Conservation (phyloP, 2,113 vertebrate species). For the Ctenodactylus gundi region DNA sequence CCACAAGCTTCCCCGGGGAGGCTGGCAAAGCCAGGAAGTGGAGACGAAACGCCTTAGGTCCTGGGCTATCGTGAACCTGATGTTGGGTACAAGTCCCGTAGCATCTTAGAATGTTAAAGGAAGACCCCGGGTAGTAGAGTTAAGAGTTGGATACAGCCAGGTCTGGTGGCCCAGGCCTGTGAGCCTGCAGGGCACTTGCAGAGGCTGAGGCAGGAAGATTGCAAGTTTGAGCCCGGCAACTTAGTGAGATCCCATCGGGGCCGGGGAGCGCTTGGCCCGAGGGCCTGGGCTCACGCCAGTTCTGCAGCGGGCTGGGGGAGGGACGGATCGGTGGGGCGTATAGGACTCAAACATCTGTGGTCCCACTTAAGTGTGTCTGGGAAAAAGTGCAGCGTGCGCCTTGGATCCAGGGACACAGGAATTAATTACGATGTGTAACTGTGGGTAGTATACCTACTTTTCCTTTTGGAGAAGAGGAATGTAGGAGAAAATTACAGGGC, state of each 20-base stretch:
- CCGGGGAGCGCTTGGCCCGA: too few relatives aligned
- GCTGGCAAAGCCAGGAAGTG: too few relatives aligned
- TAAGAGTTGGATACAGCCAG: background rate
- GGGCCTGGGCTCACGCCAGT: too few relatives aligned
- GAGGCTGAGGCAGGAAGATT: too few relatives aligned
- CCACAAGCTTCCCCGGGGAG: background rate
- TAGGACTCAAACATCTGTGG: background rate
- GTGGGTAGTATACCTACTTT: background rate
- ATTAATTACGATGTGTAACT: slow-evolving; percentile 10
- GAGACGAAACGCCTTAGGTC: background rate
- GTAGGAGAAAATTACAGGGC: slow-evolving; percentile 15
- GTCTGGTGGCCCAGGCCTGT: too few relatives aligned
- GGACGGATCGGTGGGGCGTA: too few relatives aligned
- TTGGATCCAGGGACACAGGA: background rate
- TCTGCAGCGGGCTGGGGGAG: too few relatives aligned
- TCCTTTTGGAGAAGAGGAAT: background rate
- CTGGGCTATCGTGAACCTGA: background rate
- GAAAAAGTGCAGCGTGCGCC: background rate
- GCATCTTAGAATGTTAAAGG: background rate
- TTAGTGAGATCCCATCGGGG: too few relatives aligned
- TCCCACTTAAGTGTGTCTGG: background rate
- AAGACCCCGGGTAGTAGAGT: background rate
- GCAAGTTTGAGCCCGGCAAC: too few relatives aligned
- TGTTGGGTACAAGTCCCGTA: rapidly evolving
- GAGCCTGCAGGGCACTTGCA: too few relatives aligned